A percentile compares a stretch with the other conserved stretches of the same genome.
These are phyloP conservation scores for Venustaconcha ellipsiformis DNA, from an alignment of 1,140 invertebrate species.

Conservation along the genomic window DNA sequence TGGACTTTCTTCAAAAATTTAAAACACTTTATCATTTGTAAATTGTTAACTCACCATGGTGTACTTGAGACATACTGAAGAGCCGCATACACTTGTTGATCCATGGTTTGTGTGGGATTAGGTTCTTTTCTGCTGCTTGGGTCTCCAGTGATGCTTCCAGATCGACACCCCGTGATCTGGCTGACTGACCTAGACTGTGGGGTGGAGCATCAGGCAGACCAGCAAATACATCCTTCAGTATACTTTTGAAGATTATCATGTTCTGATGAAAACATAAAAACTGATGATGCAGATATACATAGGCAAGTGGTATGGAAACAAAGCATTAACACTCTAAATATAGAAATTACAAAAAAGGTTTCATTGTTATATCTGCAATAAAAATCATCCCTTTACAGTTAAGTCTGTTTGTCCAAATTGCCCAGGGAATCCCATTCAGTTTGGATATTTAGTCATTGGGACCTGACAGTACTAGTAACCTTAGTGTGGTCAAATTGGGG, in stretches of 20 bases:
- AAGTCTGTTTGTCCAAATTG: too few relatives aligned
- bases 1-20: too few relatives aligned
- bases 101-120: slow-evolving; percentile 65
- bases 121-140: slow-evolving; percentile 54
- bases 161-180: slow-evolving; percentile 46
- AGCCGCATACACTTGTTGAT: slow-evolving; percentile 66
- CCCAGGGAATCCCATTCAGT: too few relatives aligned
- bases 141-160: slow-evolving; percentile 59
- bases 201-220: slow-evolving; percentile 60
- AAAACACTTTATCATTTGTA: too few relatives aligned
- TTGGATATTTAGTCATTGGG: too few relatives aligned
- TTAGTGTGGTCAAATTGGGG: too few relatives aligned
- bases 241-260: slow-evolving; percentile 58
- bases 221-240: slow-evolving; percentile 63
- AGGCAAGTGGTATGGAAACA: neutral
- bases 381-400: too few relatives aligned
- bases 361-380: neutral
- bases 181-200: slow-evolving; percentile 43
- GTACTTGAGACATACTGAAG: slow-evolving; percentile 61
- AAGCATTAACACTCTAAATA: neutral
- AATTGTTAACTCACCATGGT: slow-evolving; percentile 47
- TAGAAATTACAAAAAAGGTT: neutral
- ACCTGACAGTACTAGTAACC: too few relatives aligned
- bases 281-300: neutral
- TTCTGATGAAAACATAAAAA: slow-evolving; percentile 40